Percentiles rank a stretch among this genome's conserved stretches.
These are phyloP conservation scores for Mustelus asterias DNA, from an alignment of 2,113 vertebrate species.

Conservation along the genomic window DNA sequence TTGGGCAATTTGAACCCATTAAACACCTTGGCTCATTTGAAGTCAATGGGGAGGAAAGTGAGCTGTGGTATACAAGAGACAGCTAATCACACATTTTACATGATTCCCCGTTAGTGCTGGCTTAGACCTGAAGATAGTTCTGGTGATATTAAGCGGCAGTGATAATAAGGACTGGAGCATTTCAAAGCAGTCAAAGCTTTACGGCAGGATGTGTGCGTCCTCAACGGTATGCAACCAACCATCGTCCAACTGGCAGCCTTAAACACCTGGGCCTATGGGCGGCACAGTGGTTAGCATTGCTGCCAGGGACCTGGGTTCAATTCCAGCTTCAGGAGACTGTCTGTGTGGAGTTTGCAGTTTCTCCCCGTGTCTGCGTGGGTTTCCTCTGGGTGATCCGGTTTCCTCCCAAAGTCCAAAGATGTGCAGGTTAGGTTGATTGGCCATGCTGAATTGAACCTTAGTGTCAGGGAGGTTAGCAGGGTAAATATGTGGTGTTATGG, in stretches of 20 bases:
- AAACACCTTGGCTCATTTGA: not conserved
- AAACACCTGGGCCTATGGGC: not conserved
- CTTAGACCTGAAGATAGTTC: not conserved
- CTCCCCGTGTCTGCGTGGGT: too few relatives aligned
- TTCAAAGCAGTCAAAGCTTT: not conserved
- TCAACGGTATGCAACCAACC: not conserved
- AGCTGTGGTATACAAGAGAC: not conserved
- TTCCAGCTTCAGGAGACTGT: too few relatives aligned
- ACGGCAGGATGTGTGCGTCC: not conserved
- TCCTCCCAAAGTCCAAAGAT: too few relatives aligned
- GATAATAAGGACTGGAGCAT: not conserved
- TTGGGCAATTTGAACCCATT: not conserved
- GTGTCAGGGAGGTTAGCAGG: too few relatives aligned
- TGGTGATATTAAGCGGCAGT: not conserved
- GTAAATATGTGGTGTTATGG: too few relatives aligned
- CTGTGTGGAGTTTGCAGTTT: too few relatives aligned
- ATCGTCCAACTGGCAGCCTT: not conserved
- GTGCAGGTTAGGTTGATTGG: too few relatives aligned
- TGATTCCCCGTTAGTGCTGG: not conserved
- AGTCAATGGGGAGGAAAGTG: not conserved
- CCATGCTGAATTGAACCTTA: too few relatives aligned
- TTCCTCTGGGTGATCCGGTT: too few relatives aligned
- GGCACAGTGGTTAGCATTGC: too few relatives aligned
- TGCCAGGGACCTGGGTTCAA: too few relatives aligned
- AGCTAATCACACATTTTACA: not conserved